phyloP scores from a whole-genome alignment of 2,113 vertebrate species.

The Nansenia antarctica region DNA sequence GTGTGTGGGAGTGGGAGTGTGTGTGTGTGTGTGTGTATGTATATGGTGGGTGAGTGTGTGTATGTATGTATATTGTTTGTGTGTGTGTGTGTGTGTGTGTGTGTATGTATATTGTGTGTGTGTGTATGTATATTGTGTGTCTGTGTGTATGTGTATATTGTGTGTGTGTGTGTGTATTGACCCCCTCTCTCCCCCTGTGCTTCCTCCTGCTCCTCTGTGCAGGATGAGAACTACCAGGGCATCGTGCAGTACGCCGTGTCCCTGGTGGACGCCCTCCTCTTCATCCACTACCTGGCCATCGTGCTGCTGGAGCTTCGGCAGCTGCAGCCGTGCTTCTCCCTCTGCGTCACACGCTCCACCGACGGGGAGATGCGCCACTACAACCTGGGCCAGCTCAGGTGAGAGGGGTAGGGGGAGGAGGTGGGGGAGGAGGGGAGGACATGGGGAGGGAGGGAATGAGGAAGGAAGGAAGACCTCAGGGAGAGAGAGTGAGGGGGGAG shows the following conservation, averaged over 20 bases:
- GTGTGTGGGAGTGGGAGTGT: neutral
- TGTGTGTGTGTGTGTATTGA: neutral
- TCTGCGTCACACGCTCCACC: conserved; percentile 87
- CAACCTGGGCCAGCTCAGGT: conserved; percentile 93
- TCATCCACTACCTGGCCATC: conserved; percentile 96
- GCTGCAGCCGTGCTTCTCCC: conserved; percentile 85
- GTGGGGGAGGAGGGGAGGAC: conserved; percentile 25
- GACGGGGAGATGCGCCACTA: conserved; percentile 91
- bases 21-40: neutral
- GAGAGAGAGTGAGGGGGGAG: neutral
- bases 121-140: neutral
- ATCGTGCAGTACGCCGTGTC: conserved; percentile 90
- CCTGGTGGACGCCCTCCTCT: conserved; percentile 87
- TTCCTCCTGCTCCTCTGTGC: neutral
- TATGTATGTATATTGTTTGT: neutral
- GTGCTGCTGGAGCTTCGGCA: conserved; percentile 93
- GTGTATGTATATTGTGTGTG: neutral
- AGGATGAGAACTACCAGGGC: conserved; percentile 90
- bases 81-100: neutral
- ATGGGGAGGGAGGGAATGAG: neutral
- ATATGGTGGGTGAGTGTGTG: neutral
- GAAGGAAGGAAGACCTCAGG: conserved; percentile 11
- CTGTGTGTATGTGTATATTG: neutral
- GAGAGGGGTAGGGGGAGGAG: conserved; percentile 3
- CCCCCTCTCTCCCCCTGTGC: neutral